These are phyloP conservation scores for Procambarus virginalis DNA, from an alignment of 1,140 invertebrate genomes.

Conservation along the genomic window DNA sequence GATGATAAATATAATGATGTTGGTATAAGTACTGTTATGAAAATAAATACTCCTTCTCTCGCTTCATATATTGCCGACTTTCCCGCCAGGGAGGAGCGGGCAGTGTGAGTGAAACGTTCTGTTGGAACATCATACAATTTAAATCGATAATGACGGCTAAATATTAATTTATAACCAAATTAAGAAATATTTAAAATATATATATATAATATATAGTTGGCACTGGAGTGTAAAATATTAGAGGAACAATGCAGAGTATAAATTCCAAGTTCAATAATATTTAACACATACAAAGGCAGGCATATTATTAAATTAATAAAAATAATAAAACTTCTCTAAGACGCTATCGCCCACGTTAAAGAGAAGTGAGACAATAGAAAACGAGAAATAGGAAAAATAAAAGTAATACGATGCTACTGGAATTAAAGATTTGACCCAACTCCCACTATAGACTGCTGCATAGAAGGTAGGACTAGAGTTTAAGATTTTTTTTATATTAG, in stretches of 20 bases:
- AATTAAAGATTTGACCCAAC: background rate
- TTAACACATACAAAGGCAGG: background rate
- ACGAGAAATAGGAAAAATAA: background rate
- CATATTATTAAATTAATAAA: background rate
- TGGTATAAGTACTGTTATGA: background rate
- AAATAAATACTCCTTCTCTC: background rate
- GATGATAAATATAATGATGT: background rate
- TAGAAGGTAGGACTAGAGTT: background rate
- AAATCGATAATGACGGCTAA: background rate
- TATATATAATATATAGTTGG: background rate
- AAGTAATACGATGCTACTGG: too few species aligned
- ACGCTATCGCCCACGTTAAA: background rate
- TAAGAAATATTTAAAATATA: background rate
- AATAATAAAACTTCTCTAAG: background rate
- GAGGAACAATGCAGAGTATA: background rate
- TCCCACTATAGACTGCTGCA: background rate
- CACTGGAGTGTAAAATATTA: background rate
- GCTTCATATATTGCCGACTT: conserved; percentile 6
- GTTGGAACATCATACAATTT: background rate
- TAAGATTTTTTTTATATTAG: background rate
- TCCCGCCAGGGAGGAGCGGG: background rate
- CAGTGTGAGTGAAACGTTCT: background rate
- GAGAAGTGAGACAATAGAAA: background rate
- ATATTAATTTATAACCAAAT: background rate
- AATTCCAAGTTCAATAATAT: background rate